A percentile compares a stretch with the other conserved stretches of the same genome.
Evolutionary conservation across 1,140 invertebrate species (phyloP).

Genomic region (Luehdorfia chinensis): DNA sequence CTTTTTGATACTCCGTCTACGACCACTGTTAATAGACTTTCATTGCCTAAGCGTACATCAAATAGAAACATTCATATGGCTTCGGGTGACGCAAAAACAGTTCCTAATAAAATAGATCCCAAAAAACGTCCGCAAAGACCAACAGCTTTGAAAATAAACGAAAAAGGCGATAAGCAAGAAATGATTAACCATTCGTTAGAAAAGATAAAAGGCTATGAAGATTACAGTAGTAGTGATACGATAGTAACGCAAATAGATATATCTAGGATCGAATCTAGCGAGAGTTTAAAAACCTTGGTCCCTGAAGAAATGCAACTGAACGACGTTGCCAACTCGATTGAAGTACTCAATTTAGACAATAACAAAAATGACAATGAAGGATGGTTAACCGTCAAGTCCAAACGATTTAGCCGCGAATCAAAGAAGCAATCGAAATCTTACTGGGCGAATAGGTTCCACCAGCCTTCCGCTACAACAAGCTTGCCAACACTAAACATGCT

Average conservation of each 20-base stretch:
- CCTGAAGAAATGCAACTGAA: constrained; percentile 58
- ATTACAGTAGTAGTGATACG: constrained; percentile 76
- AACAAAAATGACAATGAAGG: constrained; percentile 78
- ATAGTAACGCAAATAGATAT: constrained; percentile 73
- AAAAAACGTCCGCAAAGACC: constrained; percentile 53
- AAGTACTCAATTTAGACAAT: constrained; percentile 70
- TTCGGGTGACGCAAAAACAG: constrained; percentile 48
- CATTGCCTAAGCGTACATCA: constrained; percentile 39
- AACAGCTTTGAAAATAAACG: constrained; percentile 47
- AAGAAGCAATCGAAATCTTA: constrained; percentile 78
- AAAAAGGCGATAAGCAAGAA: constrained; percentile 49
- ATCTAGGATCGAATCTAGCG: constrained; percentile 68
- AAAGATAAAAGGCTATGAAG: constrained; percentile 53
- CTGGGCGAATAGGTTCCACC: constrained; percentile 82
- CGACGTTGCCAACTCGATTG: constrained; percentile 78
- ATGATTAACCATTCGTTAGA: constrained; percentile 35
- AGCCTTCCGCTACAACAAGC: constrained; percentile 82
- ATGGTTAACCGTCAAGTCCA: constrained; percentile 82
- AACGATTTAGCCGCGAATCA: constrained; percentile 72
- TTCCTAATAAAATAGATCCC: constrained; percentile 35
- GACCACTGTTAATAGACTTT: constrained; percentile 30
- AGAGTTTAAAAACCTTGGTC: constrained; percentile 72
- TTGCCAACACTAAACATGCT: constrained; percentile 80
- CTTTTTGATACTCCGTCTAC: constrained; percentile 54
- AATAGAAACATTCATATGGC: constrained; percentile 42